Base-by-base conservation (phyloP, 2,888 invertebrate genomes). In the Tinea trinotella region DNA sequence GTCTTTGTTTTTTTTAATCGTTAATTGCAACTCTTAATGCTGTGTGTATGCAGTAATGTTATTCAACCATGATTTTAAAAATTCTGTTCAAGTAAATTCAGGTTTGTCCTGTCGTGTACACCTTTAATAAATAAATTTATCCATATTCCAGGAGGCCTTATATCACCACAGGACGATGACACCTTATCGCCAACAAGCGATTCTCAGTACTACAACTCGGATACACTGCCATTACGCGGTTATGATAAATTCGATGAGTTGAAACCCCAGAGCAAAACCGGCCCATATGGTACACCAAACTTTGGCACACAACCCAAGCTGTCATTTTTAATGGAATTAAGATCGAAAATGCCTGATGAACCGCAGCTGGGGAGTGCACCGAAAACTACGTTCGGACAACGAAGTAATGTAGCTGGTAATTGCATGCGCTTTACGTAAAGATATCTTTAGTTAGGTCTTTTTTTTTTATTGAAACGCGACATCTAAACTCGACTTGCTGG, bases 181-280 rank as follows among this genome's bases (percentile, higher is more conserved):
- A 83, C 87, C 6, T 70, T 80, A 56, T 90, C 82, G 50, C 90
- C 87, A 0, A 78, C 64, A 56, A 90, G 78, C 65, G 83, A 90
- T 61, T 69, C 79, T 52, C 78, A 88, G 58, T 91, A 93, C 69
- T 91, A 91, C 67, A 92, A 90, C 60, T 91, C 92, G 0, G 93
- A 93, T 57, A 95, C 95, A 0, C 70, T 95, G 53, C 92, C 94
- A 0, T 66, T 94, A 36, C 74, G 89, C 56, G 80, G 79, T 12
- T 59, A 69, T 73, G 59, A 87, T 69, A 65, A 67, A 19, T 88
- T 87, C 0, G 88, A 89, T 58, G 89, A 88, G 49, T 70, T 89
- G 4, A 88, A 88, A 48, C 70, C 72, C 55, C 81, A 78, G 9
- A 74, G 74, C 3, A 76, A 78, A 62, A 66, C 76, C 55, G 70